These are phyloP conservation scores for Octodon degus DNA, from an alignment of 2,113 vertebrate species.

Conservation along the genomic window DNA sequence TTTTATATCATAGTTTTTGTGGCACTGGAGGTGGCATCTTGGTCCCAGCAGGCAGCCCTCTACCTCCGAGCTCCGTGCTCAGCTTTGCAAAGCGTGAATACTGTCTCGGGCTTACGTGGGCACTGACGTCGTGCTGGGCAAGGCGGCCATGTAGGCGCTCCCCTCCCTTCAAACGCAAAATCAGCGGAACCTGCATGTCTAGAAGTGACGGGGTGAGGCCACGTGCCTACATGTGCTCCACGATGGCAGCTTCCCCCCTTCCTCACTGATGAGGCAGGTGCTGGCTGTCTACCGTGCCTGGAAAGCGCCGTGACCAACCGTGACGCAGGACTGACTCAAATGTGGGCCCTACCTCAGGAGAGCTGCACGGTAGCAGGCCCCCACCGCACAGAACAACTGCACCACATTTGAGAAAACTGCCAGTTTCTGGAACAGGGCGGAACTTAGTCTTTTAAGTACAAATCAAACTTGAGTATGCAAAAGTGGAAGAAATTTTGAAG, in stretches of 20 bases:
- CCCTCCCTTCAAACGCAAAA: not conserved
- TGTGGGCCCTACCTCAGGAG: not conserved
- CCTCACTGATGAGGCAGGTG: not conserved
- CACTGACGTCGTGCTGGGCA: not conserved
- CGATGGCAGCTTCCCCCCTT: not conserved
- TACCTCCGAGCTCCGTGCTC: not conserved
- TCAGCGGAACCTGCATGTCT: not conserved
- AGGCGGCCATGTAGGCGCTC: not conserved
- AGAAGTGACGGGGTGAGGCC: not conserved
- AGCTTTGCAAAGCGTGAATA: not conserved
- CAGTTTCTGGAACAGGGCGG: not conserved
- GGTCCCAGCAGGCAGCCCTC: not conserved
- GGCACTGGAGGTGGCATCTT: not conserved
- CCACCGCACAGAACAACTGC: not conserved
- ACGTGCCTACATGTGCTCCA: not conserved
- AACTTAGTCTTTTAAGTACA: not conserved
- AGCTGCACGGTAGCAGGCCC: fast-evolving
- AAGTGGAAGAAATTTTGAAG: constrained; percentile 45
- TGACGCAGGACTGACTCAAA: not conserved
- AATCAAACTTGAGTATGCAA: not conserved
- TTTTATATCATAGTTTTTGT: not conserved
- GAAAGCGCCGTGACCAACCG: not conserved
- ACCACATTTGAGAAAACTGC: not conserved
- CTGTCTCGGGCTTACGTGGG: not conserved
- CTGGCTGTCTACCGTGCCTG: not conserved